Evolutionary conservation across 2,888 invertebrate genomes (phyloP), one percentile per base, ranked within the genome.

Genomic region (Urechis unicinctus): DNA sequence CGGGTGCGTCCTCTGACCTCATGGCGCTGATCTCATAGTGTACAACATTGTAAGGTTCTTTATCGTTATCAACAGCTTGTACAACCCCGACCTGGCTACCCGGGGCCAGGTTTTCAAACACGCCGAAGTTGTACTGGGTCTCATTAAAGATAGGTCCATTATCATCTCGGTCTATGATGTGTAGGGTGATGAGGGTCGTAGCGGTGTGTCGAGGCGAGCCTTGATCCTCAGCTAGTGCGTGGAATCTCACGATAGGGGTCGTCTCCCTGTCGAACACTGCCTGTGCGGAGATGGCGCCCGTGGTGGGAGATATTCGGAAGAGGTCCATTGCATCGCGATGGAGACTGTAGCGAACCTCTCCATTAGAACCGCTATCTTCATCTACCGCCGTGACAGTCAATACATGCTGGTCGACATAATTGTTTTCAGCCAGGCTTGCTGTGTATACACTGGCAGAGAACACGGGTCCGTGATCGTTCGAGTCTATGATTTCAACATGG

Each of bases 341-440:
- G 3, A 55, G 42, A 9, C 22, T 45, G 45, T 55, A 55, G n/a
- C 26, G 2, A 21, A 55, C 28, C 5, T 50, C 28, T 1, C 55
- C 55, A n/a, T 22, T 36, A 43, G 13, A n/a, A 1, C 50, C 55
- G 13, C n/a, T n/a, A 29, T 55, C 55, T 1, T 30, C 21, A 26
- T 55, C 55, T 6, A 30, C 49, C 5, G 55, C 55, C 4, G 22
- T n/a, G 3, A 55, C 55, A 21, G 41, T 22, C 3, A 55, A 21
- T 13, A 55, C 42, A 17, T 29, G 30, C n/a, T 50, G 26, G 25
- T 44, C 36, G 3, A 22, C 4, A 6, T 31, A 25, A 25, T 50
- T 50, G 44, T 50, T 42, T 22, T 30, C 43, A 21, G 30, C 24
- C 30, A 55, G 26, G 24, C n/a, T 31, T 13, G 50, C 6, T 1